These are phyloP conservation scores for Helostoma temminkii DNA, from an alignment of 2,797 vertebrate species.

Conservation along the genomic window DNA sequence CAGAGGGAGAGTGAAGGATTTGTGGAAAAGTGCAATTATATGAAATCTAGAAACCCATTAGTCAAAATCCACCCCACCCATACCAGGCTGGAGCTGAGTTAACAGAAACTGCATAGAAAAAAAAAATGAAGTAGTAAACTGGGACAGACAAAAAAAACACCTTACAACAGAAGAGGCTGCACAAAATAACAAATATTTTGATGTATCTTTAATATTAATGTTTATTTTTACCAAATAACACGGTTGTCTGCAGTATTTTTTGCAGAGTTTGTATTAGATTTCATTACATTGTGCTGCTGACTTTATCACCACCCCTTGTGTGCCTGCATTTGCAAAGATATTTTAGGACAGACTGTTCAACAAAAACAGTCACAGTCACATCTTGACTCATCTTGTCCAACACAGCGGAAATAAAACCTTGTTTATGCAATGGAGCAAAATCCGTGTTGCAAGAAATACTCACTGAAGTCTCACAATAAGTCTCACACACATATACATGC, in stretches of 20 bases:
- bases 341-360: conserved; percentile 31
- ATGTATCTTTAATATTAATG: too few relatives aligned
- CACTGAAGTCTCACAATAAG: conserved; percentile 43
- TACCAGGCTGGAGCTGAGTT: background rate
- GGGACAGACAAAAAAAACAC: conserved; percentile 8
- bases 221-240: background rate
- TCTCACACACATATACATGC: conserved; percentile 28
- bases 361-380: conserved; percentile 30
- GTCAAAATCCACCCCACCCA: conserved; percentile 1
- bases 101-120: background rate
- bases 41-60: conserved; percentile 8
- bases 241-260: background rate
- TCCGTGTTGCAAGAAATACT: conserved; percentile 4
- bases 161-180: too few relatives aligned
- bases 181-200: too few relatives aligned
- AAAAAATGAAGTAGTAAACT: background rate
- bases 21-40: conserved; percentile 13
- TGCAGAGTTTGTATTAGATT: background rate
- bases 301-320: background rate
- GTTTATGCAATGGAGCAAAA: conserved; percentile 14
- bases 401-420: conserved; percentile 38
- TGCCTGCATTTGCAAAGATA: conserved; percentile 33
- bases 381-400: conserved; percentile 45
- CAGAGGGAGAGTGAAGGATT: background rate
- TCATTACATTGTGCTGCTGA: background rate